A percentile compares a stretch with the other conserved stretches of the same genome.
Evolutionary conservation across 2,888 invertebrate species (phyloP).

Genomic region (Drosophila gaucha): DNA sequence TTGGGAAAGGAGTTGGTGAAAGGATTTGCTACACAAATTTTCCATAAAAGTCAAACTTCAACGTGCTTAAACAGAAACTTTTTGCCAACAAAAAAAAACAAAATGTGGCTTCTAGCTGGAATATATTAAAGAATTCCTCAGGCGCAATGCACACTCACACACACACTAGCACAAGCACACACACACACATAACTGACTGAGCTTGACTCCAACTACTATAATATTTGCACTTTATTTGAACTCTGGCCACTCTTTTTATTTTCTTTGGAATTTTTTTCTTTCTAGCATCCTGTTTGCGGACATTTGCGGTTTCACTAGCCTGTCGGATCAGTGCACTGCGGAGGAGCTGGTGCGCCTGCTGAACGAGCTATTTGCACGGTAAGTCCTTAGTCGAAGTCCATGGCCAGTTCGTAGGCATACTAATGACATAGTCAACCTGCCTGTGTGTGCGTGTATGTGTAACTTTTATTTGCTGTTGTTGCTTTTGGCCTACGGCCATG

Average conservation of each 20-base stretch:
- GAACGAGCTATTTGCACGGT: slow-evolving; percentile 96
- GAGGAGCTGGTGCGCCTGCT: slow-evolving; percentile 95
- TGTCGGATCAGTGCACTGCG: slow-evolving; percentile 96
- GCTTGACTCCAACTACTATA: slow-evolving; percentile 5
- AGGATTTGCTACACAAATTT: slow-evolving; percentile 18
- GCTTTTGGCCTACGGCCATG: slow-evolving; percentile 21
- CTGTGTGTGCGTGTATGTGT: background rate
- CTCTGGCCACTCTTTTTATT: slow-evolving; percentile 9
- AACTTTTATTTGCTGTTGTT: slow-evolving; percentile 11
- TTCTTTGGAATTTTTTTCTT: slow-evolving; percentile 17
- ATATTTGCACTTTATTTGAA: slow-evolving; percentile 26
- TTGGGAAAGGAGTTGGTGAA: slow-evolving; percentile 32
- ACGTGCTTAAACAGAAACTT: slow-evolving; percentile 22
- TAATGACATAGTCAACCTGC: slow-evolving; percentile 45
- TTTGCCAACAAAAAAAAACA: background rate
- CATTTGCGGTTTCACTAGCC: slow-evolving; percentile 96
- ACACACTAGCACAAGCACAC: slow-evolving; percentile 3
- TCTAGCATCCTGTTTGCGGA: slow-evolving; percentile 95
- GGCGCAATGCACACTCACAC: slow-evolving; percentile 15
- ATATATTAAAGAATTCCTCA: slow-evolving; percentile 44
- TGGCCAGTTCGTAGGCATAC: slow-evolving; percentile 16
- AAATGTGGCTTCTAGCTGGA: slow-evolving; percentile 23
- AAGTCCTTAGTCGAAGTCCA: slow-evolving; percentile 62
- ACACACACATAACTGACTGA: slow-evolving; percentile 1
- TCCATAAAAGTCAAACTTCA: slow-evolving; percentile 15